These are phyloP conservation scores for Amphiprion percula DNA, from an alignment of 2,113 vertebrate genomes.

Conservation along the genomic window DNA sequence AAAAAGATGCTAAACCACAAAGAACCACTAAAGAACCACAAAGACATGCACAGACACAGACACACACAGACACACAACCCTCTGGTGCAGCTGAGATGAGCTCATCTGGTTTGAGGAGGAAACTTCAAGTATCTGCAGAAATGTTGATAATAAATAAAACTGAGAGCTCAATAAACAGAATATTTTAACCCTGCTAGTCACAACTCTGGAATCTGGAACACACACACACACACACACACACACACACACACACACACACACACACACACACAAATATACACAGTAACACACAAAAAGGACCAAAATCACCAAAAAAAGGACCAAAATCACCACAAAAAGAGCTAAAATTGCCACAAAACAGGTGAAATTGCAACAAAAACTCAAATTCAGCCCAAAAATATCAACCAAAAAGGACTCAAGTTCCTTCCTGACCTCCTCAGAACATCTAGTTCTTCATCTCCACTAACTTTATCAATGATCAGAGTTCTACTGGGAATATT, in stretches of 20 bases:
- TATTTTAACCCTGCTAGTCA: neutral
- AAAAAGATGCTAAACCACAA: too few species aligned
- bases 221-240: slow-evolving; percentile 28
- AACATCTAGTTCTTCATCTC: too few species aligned
- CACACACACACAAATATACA: slow-evolving; percentile 36
- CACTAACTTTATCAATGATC: too few species aligned
- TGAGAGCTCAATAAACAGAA: neutral
- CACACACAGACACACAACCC: too few species aligned
- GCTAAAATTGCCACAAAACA: too few species aligned
- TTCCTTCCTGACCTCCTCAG: too few species aligned
- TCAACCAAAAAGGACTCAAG: slow-evolving; percentile 12
- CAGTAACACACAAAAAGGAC: neutral
- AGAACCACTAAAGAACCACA: too few species aligned
- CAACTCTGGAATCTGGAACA: slow-evolving; percentile 19
- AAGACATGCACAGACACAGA: too few species aligned
- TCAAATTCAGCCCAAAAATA: too few species aligned
- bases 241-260: slow-evolving; percentile 27
- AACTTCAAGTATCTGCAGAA: slow-evolving; percentile 18
- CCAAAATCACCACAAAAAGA: neutral
- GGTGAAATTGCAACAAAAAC: too few species aligned
- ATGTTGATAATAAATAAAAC: slow-evolving; percentile 33
- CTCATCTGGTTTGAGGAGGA: neutral
- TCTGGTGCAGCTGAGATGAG: too few species aligned
- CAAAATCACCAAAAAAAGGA: neutral
- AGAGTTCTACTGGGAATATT: too few species aligned